phyloP scores from a whole-genome alignment of 2,113 vertebrate genomes.

The Toxotes chatareus region DNA sequence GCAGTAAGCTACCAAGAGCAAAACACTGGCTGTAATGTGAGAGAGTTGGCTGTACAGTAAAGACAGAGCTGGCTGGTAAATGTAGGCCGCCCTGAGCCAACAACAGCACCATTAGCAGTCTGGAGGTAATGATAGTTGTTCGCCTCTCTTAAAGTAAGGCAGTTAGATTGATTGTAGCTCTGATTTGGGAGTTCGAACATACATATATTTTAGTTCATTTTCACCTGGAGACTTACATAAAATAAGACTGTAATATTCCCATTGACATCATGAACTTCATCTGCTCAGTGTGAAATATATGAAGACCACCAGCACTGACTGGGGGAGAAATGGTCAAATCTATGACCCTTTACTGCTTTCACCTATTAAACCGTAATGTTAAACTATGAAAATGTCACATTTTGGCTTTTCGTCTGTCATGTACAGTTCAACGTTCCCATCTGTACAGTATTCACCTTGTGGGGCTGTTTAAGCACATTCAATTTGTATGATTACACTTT shows the following conservation, averaged over 20 bases:
- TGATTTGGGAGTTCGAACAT: slow-evolving; percentile 26
- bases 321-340: background rate
- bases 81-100: slow-evolving; percentile 54
- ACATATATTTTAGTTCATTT: slow-evolving; percentile 15
- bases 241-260: slow-evolving; percentile 3
- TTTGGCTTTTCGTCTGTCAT: background rate
- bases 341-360: background rate
- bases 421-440: background rate
- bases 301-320: slow-evolving; percentile 1
- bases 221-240: background rate
- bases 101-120: slow-evolving; percentile 72
- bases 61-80: slow-evolving; percentile 59
- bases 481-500: slow-evolving; percentile 7
- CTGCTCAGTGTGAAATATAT: slow-evolving; percentile 8
- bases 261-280: background rate
- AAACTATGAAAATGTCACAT: background rate
- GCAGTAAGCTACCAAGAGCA: slow-evolving; percentile 52
- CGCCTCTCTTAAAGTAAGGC: slow-evolving; percentile 27
- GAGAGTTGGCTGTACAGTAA: slow-evolving; percentile 66
- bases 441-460: slow-evolving; percentile 8
- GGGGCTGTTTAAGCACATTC: background rate
- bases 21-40: slow-evolving; percentile 66
- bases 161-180: slow-evolving; percentile 53
- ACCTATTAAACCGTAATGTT: background rate
- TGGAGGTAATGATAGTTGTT: slow-evolving; percentile 67